Conservation (phyloP, 1,140 invertebrate species). For the Pogonus chalceus region DNA sequence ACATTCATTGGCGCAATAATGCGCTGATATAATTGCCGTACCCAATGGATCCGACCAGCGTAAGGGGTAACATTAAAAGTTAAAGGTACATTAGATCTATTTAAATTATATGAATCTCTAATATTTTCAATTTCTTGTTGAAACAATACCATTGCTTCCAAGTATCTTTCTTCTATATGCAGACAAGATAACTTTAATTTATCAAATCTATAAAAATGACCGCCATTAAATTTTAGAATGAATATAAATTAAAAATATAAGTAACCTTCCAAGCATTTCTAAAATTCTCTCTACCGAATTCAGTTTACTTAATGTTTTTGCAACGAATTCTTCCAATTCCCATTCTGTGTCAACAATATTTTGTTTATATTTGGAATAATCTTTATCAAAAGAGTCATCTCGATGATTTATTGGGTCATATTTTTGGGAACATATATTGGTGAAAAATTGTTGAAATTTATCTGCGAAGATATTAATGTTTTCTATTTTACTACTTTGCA, state of each 20-base stretch:
- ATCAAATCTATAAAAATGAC: constrained; percentile 45
- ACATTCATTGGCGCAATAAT: constrained; percentile 54
- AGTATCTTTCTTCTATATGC: constrained; percentile 56
- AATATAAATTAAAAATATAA: background rate
- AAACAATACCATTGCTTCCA: constrained; percentile 52
- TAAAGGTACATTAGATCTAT: constrained; percentile 52
- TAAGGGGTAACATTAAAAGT: constrained; percentile 56
- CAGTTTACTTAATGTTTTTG: constrained; percentile 37
- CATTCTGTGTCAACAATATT: constrained; percentile 58
- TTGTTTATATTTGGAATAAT: constrained; percentile 65
- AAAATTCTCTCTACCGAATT: constrained; percentile 38
- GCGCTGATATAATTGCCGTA: constrained; percentile 52
- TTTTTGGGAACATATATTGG: constrained; percentile 54
- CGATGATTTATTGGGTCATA: constrained; percentile 74
- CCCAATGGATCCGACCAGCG: constrained; percentile 58
- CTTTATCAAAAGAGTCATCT: constrained; percentile 58
- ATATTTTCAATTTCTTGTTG: constrained; percentile 54
- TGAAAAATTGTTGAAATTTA: constrained; percentile 56
- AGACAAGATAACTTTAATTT: constrained; percentile 55
- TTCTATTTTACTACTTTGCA: constrained; percentile 60
- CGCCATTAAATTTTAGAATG: background rate
- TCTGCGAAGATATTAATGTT: constrained; percentile 60
- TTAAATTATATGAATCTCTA: constrained; percentile 60
- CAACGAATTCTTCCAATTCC: constrained; percentile 51
- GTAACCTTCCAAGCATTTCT: constrained; percentile 39